phyloP scores from a whole-genome alignment of 2,113 vertebrate species.

The Dicerorhinus sumatrensis region DNA sequence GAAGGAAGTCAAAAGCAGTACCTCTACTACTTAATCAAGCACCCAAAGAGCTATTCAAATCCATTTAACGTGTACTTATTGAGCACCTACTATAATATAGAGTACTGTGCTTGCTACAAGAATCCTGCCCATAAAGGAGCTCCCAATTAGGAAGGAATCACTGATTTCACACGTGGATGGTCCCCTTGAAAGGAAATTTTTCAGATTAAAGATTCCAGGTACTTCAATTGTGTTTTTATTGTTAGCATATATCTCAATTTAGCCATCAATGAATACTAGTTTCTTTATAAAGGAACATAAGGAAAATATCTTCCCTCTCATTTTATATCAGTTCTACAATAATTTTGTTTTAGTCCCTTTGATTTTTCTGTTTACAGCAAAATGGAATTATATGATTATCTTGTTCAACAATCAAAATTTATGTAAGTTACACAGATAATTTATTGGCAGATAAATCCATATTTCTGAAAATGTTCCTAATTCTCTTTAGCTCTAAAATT shows the following conservation, averaged over 20 bases:
- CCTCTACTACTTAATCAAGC: background rate
- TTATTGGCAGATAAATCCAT: background rate
- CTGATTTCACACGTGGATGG: background rate
- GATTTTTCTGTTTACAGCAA: constrained; percentile 19
- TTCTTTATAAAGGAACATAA: constrained; percentile 18
- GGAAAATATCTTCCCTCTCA: constrained; percentile 33
- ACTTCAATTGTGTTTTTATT: background rate
- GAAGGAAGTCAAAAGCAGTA: background rate
- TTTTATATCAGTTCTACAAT: background rate
- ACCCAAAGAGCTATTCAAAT: background rate
- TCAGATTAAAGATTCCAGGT: background rate
- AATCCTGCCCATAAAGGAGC: background rate
- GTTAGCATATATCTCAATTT: background rate
- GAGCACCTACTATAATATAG: background rate
- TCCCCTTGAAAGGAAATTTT: background rate
- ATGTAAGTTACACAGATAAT: constrained; percentile 10
- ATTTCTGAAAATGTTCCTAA: constrained; percentile 12
- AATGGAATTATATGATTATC: constrained; percentile 3
- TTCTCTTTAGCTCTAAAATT: constrained; percentile 41
- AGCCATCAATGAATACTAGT: background rate
- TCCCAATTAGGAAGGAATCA: background rate
- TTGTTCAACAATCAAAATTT: constrained; percentile 49
- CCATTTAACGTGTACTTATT: background rate
- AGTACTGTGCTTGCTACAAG: background rate
- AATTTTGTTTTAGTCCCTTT: constrained; percentile 28